Evolutionary conservation across 2,113 vertebrate species (phyloP), one percentile per base, ranked within the genome.

Genomic region (Mystacornis crossleyi): DNA sequence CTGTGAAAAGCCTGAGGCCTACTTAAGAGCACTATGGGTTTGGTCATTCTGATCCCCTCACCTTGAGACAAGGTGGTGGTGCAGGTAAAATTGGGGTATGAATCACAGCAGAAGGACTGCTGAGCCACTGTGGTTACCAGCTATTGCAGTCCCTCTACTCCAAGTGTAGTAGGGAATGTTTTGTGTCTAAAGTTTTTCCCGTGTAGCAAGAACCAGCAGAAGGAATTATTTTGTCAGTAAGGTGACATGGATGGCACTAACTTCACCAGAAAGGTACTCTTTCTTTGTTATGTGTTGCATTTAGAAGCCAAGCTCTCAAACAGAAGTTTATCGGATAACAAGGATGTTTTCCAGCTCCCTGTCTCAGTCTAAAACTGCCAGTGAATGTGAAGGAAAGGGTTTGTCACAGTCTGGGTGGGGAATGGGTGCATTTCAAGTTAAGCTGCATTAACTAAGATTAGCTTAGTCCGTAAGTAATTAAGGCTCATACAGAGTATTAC

Each of bases 291-390:
- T 7, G 3, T 34, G 14, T 6, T 53, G 9, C 36, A 6, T 83
- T 80, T 80, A 83, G 53, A 89, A 67, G 42, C 17, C 71, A 86
- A 83, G 21, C 26, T 62, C 12, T 79, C 42, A 83, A 51, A 28
- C 12, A 67, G 71, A 75, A 21, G 8, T 10, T 1, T 23, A 13
- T 1, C 50, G 47, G 47, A 43, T 40, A 67, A 40, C 0, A 1
- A 79, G 43, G 33, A 40, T 18, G 10, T 21, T 77, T 89, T 54
- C 34, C 51, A 25, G 50, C 18, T 89, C 17, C 15, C 47, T 45
- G 3, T 53, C n/a, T 38, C 18, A 89, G 51, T 28, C n/a, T 51
- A 34, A 48, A 89, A 53, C 34, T 53, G 11, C 4, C n/a, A 40
- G 42, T 48, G 42, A 69, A 70, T 15, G 3, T 33, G 47, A 54